Evolutionary conservation across 2,888 invertebrate species (phyloP), one percentile per base, ranked within the genome.

Genomic region (Drosophila pullipes): DNA sequence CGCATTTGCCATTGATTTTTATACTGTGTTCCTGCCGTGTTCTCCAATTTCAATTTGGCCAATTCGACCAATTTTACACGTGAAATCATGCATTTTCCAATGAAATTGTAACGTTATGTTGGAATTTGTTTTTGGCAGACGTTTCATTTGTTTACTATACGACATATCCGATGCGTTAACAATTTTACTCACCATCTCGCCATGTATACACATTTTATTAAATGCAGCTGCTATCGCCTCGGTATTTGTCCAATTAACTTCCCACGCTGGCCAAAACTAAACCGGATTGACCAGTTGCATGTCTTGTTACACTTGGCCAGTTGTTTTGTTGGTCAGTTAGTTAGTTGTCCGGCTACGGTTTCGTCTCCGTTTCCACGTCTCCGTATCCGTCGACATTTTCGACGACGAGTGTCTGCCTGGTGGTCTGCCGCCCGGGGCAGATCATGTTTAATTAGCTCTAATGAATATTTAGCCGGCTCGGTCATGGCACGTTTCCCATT

Each of bases 391-490:
- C 18, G 60, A 11, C 35, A 16, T 37, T 50, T 66, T 52, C 47
- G 69, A 16, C 41, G 47, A 41, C 4, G 41, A 31, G 44, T 60
- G 33, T 33, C 37, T 30, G 28, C n/a, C 39, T 33, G 57, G 18
- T 35, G 37, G 57, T 6, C 18, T 30, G 54, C 57, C 76, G 74
- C 76, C 72, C 60, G 70, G 70, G 77, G 74, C 85, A 73, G 89
- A 87, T 90, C 87, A 83, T 83, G 84, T 84, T 83, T 90, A 88
- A 86, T 85, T 88, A 89, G 83, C 80, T 75, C 86, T 90, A 90
- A 90, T 88, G 91, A 89, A 90, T 89, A 84, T 89, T 88, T 86
- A 74, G 85, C 75, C 69, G 67, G 65, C 59, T 74, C 9, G 68
- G 68, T 64, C 68, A 60, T 59, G 71, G 76, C 72, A 74, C 78